Evolutionary conservation across 64 coral and sea anemone genomes (phyloP), one percentile per base, ranked within the genome.

Genomic region (Orbicella faveolata): DNA sequence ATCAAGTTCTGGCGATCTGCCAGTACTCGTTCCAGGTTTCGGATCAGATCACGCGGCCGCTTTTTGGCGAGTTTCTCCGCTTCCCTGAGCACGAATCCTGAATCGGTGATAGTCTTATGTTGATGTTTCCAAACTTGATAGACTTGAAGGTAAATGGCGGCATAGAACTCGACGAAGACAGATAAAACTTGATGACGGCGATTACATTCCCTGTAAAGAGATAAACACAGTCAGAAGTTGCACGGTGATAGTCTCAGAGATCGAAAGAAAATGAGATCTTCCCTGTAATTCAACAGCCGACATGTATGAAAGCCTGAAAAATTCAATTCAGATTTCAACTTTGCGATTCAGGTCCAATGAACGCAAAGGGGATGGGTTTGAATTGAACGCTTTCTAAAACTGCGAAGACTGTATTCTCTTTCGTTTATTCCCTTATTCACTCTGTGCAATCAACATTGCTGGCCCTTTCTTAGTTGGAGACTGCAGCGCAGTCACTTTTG

Each of bases 71-170:
- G 95, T 34, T 99, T 99, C 88, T 99, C 97, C 75, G 90, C 68
- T 89, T 99, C 97, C 63, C 92, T 93, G 20, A 99, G 79, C 9
- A 99, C 97, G 36, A 99, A 99, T 2, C 97, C 97, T 6, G 94
- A 96, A 57, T 99, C 97, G 25, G 79, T 87, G 26, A 99, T 99
- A 39, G 97, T 99, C 44, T 99, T 99, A 78, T 95, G 94, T 84
- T 99, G 84, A 80, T 93, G 88, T 81, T 99, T 99, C 97, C 97
- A 99, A 67, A 99, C 55, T 33, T 91, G 91, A 51, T 94, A 99
- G 14, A 99, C 87, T 52, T 88, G 91, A 44, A 91, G 77, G 36
- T 89, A 99, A 34, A 99, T 62, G 2, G 90, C 76, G 1, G 89
- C 94, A 76, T 96, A 96, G 80, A 99, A 99, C 23, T 99, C 94